Conservation (phyloP, 2,113 vertebrate genomes). For the Micromys minutus region DNA sequence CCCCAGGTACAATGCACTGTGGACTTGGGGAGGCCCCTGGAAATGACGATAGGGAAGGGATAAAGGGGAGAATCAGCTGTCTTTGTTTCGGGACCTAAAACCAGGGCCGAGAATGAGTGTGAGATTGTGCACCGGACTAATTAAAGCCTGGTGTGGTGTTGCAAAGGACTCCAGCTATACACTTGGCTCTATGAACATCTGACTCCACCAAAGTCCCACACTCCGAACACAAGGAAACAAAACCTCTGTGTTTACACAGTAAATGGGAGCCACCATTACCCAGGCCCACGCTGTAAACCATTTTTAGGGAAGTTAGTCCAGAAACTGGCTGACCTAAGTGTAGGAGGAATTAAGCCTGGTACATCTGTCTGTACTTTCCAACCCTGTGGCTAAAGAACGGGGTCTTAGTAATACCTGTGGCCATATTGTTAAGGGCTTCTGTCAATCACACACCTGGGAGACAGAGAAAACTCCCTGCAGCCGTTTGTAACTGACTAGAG, state of each 20-base stretch:
- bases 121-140: neutral
- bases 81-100: neutral
- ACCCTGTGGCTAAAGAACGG: neutral
- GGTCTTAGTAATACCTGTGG: neutral
- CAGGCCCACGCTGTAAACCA: neutral
- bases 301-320: neutral
- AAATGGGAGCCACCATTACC: neutral
- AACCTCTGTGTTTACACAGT: neutral
- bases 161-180: neutral
- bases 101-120: neutral
- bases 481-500: neutral
- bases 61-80: accelerated
- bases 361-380: neutral
- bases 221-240: neutral
- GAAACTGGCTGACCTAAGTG: neutral
- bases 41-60: neutral
- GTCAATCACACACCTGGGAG: neutral
- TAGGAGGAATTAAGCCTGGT: neutral
- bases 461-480: neutral
- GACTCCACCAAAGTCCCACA: neutral
- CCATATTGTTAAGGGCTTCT: neutral
- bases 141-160: neutral
- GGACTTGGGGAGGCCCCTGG: neutral
- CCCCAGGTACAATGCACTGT: neutral
- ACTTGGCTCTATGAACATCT: neutral